Base-by-base conservation (phyloP, 2,797 vertebrate genomes). In the Danio choprae region DNA sequence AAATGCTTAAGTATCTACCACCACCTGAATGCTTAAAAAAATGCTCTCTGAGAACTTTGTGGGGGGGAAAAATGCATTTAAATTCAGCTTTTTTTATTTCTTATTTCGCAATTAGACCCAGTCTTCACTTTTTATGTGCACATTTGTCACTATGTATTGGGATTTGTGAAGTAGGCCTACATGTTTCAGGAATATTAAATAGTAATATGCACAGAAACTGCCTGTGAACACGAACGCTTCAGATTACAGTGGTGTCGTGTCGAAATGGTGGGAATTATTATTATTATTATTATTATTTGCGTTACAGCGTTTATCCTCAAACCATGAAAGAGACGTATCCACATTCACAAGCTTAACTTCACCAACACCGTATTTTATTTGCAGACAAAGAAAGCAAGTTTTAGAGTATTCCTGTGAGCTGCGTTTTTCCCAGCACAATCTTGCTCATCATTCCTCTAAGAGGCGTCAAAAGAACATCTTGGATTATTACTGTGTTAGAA, bases 401-500 rank as follows among this genome's bases (percentile, higher is more conserved):
- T 74, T 63, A 77, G 81, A 81, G 58, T 82, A 65, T 82, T 84
- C 83, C 83, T 48, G 48, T 41, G 60, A 72, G 80, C 59, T 81
- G 79, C 81, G 85, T 74, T 79, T 75, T 44, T 84, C 81, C 82
- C 88, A 85, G 80, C 80, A 81, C 87, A 88, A 89, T 91, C 88
- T 90, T 84, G 87, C 86, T 91, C 86, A 92, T 89, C 87, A 85
- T 84, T 85, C 77, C 60, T 36, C 86, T 89, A 89, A 90, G 89
- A 91, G 80, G 88, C 90, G n/a, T 90, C 88, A 90, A 88, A 91
- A 89, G 89, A 93, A 92, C 91, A 90, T 90, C 86, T 90, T 86
- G 90, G 91, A 92, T 93, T 93, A 94, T 92, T 91, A 86, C 88
- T 68, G 87, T 89, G 81, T 90, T 74, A 86, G 89, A 89, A 89